phyloP scores from a whole-genome alignment of 2,888 invertebrate genomes.

The Heteromyza rotundicornis region DNA sequence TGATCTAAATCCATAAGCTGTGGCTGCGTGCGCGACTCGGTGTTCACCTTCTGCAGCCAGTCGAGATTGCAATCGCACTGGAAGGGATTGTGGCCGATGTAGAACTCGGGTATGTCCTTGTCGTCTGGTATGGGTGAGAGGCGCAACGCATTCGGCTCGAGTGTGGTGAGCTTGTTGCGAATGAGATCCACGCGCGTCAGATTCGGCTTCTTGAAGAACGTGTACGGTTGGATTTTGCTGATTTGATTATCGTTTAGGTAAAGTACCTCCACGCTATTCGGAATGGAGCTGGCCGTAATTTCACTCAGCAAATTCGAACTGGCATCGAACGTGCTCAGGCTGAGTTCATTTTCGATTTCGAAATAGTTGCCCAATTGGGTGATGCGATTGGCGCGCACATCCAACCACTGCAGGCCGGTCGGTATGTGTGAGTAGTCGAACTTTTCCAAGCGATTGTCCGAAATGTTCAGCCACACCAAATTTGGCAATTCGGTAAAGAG shows the following conservation, averaged over 20 bases:
- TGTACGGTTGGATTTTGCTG: conserved; percentile 84
- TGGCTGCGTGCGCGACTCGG: conserved; percentile 82
- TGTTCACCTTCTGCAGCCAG: conserved; percentile 91
- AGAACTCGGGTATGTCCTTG: conserved; percentile 84
- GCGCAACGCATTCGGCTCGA: conserved; percentile 87
- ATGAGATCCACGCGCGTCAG: conserved; percentile 90
- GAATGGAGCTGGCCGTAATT: conserved; percentile 79
- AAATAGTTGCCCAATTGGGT: conserved; percentile 80
- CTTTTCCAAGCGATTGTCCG: conserved; percentile 87
- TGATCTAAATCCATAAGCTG: conserved; percentile 87
- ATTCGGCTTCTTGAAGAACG: conserved; percentile 89
- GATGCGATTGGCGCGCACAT: conserved; percentile 87
- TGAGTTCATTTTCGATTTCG: conserved; percentile 73
- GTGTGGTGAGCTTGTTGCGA: conserved; percentile 87
- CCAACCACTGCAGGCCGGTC: conserved; percentile 82
- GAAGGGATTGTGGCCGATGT: conserved; percentile 92
- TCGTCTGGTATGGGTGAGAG: conserved; percentile 81
- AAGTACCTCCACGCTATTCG: conserved; percentile 82
- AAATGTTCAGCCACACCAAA: conserved; percentile 88
- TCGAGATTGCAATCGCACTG: conserved; percentile 95
- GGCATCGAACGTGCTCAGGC: conserved; percentile 83
- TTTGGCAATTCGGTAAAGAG: conserved; percentile 83
- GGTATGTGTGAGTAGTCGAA: conserved; percentile 90
- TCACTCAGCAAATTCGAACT: conserved; percentile 85
- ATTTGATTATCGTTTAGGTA: conserved; percentile 91